A percentile compares a stretch with the other conserved stretches of the same genome.
Evolutionary conservation across 2,797 vertebrate species (phyloP).

Genomic region (Amniataba percoides): DNA sequence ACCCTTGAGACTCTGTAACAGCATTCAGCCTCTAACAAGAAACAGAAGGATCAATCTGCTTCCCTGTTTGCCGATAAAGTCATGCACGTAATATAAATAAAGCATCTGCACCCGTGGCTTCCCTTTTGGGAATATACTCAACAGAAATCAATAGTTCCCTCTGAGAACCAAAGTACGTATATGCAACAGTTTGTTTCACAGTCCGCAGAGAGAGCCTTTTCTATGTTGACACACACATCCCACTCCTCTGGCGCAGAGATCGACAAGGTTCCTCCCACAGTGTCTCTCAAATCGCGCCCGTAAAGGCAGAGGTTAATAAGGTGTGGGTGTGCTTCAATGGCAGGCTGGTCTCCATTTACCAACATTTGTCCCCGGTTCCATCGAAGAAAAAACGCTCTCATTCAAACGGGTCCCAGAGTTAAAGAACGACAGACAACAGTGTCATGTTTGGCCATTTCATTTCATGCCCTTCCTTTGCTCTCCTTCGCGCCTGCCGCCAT

Average conservation of each 20-base stretch:
- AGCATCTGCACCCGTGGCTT: constrained; percentile 37
- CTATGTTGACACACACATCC: constrained; percentile 43
- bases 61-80: constrained; percentile 42
- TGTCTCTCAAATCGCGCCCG: constrained; percentile 11
- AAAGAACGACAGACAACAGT: background rate
- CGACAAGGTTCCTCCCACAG: constrained; percentile 37
- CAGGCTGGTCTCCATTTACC: constrained; percentile 40
- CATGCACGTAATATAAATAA: constrained; percentile 47
- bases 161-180: constrained; percentile 23
- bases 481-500: background rate
- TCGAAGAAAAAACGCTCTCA: background rate
- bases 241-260: constrained; percentile 38
- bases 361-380: constrained; percentile 4
- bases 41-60: constrained; percentile 44
- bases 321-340: constrained; percentile 33
- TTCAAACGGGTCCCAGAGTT: background rate
- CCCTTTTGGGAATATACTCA: constrained; percentile 51
- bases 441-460: background rate
- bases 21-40: constrained; percentile 31
- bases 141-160: constrained; percentile 68
- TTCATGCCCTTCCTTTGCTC: constrained; percentile 2
- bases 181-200: constrained; percentile 53
- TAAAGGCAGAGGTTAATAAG: constrained; percentile 60
- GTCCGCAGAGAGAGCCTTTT: constrained; percentile 40
- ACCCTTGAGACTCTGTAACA: constrained; percentile 26